These are phyloP conservation scores for Furnarius figulus DNA, from an alignment of 2,113 vertebrate species.

Conservation along the genomic window DNA sequence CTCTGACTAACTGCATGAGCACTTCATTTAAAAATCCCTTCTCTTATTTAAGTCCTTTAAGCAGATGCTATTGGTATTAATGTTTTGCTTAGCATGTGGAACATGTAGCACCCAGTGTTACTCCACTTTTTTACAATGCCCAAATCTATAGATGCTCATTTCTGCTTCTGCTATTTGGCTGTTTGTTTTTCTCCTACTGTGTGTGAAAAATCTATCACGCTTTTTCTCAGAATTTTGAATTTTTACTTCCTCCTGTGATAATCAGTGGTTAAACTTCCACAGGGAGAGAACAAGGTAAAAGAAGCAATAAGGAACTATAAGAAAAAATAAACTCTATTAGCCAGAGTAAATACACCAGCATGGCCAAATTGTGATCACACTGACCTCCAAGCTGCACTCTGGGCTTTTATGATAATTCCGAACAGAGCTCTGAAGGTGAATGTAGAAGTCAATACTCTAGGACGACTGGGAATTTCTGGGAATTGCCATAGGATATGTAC, in stretches of 20 bases:
- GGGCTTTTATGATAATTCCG: conserved; percentile 6
- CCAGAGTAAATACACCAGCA: conserved; percentile 18
- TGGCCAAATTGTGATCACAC: background rate
- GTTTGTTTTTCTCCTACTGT: background rate
- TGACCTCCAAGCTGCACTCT: conserved; percentile 17
- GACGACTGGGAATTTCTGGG: background rate
- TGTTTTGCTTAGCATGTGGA: background rate
- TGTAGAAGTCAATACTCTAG: background rate
- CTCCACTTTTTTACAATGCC: background rate
- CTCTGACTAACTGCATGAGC: background rate
- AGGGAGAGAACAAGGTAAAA: background rate
- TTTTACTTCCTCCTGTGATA: background rate
- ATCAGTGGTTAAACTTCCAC: background rate
- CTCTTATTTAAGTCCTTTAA: background rate
- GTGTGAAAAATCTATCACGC: background rate
- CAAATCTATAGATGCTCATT: background rate
- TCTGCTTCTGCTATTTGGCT: background rate
- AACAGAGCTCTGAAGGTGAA: background rate
- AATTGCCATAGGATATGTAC: background rate
- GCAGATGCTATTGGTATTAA: background rate
- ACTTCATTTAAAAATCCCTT: background rate
- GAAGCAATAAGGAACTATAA: background rate
- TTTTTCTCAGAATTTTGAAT: background rate
- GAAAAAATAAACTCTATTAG: conserved; percentile 27
- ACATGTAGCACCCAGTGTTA: background rate